Evolutionary conservation across 2,888 invertebrate species (phyloP).

Genomic region (Entomobrya proxima): DNA sequence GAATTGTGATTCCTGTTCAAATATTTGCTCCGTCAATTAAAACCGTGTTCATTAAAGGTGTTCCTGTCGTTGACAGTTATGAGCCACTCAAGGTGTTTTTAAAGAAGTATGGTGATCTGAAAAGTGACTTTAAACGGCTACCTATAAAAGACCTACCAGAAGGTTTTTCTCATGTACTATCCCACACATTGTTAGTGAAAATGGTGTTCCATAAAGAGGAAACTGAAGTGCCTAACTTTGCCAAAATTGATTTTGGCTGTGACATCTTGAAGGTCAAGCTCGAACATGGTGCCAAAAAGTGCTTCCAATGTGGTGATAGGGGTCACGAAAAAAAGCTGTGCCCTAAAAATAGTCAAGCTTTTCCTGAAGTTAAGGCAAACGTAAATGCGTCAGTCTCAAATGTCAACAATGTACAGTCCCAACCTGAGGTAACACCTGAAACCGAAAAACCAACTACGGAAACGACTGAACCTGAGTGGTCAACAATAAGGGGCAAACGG

Average conservation of each 20-base stretch:
- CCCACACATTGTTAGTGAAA: constrained; percentile 1
- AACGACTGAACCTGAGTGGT: no score
- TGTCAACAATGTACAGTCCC: no score
- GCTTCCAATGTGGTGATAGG: constrained; percentile 17
- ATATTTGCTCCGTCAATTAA: background rate
- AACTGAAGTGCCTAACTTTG: background rate
- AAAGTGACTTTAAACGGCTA: background rate
- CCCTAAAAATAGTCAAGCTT: background rate
- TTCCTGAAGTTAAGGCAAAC: background rate
- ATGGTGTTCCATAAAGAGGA: background rate
- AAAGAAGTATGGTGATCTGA: background rate
- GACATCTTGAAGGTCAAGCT: constrained; percentile 41
- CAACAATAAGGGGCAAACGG: no score
- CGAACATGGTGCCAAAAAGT: constrained; percentile 41
- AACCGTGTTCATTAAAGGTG: constrained; percentile 33
- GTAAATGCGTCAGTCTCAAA: no score
- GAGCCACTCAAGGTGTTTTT: background rate
- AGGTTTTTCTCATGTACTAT: constrained; percentile 4
- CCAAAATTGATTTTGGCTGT: constrained; percentile 38
- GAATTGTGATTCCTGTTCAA: background rate
- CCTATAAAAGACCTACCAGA: constrained; percentile 35
- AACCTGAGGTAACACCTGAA: no score
- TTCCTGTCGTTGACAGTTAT: background rate
- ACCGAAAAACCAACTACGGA: no score
- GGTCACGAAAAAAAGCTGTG: constrained; percentile 24